Evolutionary conservation across 2,888 invertebrate genomes (phyloP).

Genomic region (Hydraecia micacea): DNA sequence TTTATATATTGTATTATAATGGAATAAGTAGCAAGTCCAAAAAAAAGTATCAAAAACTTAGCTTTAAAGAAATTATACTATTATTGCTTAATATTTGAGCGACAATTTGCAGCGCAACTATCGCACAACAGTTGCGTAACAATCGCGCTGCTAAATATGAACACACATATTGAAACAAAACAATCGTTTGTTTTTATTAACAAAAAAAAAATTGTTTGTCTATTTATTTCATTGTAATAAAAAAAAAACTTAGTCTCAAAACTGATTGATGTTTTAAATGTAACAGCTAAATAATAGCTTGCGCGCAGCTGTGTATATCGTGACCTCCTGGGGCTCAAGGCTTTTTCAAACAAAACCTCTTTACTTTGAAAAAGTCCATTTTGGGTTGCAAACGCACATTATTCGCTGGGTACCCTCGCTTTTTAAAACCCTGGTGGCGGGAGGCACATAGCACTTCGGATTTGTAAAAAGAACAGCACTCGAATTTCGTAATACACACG

Average conservation of each 20-base stretch:
- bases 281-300: constrained; percentile 88
- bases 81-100: not conserved
- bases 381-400: constrained; percentile 76
- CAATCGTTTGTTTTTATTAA: not conserved
- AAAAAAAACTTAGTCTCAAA: constrained; percentile 15
- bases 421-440: constrained; percentile 87
- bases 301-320: constrained; percentile 89
- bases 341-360: constrained; percentile 74
- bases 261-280: constrained; percentile 70
- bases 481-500: not conserved
- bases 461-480: constrained; percentile 23
- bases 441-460: constrained; percentile 71
- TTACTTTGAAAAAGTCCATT: constrained; percentile 73
- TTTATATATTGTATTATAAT: constrained; percentile 43
- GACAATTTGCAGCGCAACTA: constrained; percentile 2
- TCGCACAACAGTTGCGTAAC: not conserved
- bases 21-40: constrained; percentile 13
- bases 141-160: not conserved
- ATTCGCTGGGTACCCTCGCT: constrained; percentile 83
- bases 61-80: not conserved
- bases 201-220: not conserved
- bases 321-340: constrained; percentile 85
- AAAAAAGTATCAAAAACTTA: not conserved
- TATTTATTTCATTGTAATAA: constrained; percentile 36
- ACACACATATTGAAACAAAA: not conserved